Base-by-base conservation (phyloP, 1,140 invertebrate genomes). In the Neodiprion pinetum region DNA sequence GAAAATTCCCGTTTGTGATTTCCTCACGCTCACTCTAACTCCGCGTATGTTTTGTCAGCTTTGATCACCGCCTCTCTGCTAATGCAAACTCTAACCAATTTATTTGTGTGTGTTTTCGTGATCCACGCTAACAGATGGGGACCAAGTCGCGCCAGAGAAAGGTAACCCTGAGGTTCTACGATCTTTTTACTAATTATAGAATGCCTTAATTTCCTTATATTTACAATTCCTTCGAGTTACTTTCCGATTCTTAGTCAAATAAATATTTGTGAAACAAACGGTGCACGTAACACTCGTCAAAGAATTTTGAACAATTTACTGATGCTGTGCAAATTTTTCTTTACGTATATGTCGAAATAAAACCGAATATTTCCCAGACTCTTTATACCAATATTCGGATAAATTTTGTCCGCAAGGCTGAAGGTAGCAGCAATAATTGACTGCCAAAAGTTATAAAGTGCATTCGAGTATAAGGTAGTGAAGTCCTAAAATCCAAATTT, bases 71-170 rank as follows among this genome's bases (percentile, higher is more conserved):
- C 1, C 50, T 23, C 28, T 73, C 74, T 72, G n/a, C 71, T 67
- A 17, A n/a, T 50, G 67, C 47, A 75, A 50, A 9, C 69, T 40
- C 70, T 47, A 70, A 75, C 21, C 21, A 50, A 74, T 28, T 69
- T 76, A 76, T 76, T 75, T 74, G 66, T 80, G 65, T 79, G 77
- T 81, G 75, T 80, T 82, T 82, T 77, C 70, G 74, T 79, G 74
- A 80, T 68, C 79, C 74, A 76, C 73, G 71, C 83, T 75, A 78
- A 80, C 84, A 90, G 89, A 90, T 89, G 89, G 88, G 89, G 82
- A 88, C 88, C 75, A 90, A 90, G 85, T 88, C 88, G 78, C 88
- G 89, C 79, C 88, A 89, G 83, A 89, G 87, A 85, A 90, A 90
- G 89, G 89, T 90, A 87, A 89, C 83, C 28, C 28, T 40, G 28